phyloP scores from a whole-genome alignment of 1,140 invertebrate genomes.

The Drosophila watanabei region DNA sequence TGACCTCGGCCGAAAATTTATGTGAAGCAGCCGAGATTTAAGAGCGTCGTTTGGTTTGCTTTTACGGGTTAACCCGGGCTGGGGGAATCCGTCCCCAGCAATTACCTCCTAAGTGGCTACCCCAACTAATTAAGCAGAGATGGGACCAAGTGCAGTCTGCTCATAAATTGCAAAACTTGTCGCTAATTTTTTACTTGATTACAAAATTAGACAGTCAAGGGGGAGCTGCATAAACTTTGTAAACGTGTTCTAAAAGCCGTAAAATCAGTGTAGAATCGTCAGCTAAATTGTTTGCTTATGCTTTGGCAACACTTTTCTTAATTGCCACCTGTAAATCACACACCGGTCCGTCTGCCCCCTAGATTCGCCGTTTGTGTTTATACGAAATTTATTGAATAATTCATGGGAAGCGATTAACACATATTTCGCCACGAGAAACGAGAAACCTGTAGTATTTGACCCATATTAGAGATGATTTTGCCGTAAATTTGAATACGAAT shows the following conservation, averaged over 20 bases:
- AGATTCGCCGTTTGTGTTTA: conserved; percentile 28
- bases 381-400: conserved; percentile 61
- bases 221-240: too few relatives aligned
- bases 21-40: conserved; percentile 42
- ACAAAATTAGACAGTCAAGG: conserved; percentile 7
- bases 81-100: neutral
- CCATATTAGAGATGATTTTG: conserved; percentile 68
- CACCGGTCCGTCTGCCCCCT: neutral
- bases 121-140: conserved; percentile 27
- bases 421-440: conserved; percentile 64
- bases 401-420: conserved; percentile 74
- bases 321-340: conserved; percentile 51
- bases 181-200: conserved; percentile 21
- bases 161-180: conserved; percentile 36
- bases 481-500: conserved; percentile 75
- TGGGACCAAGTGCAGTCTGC: conserved; percentile 28
- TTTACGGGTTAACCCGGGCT: conserved; percentile 13
- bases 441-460: conserved; percentile 81
- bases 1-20: conserved; percentile 43
- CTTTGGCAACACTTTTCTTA: conserved; percentile 49
- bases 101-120: conserved; percentile 24
- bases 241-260: conserved; percentile 40
- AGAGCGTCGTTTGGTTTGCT: conserved; percentile 16
- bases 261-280: conserved; percentile 38
- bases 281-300: conserved; percentile 47